A percentile compares a stretch with the other conserved stretches of the same genome.
phyloP scores from a whole-genome alignment of 2,888 invertebrate genomes.

The Rhingia rostrata region DNA sequence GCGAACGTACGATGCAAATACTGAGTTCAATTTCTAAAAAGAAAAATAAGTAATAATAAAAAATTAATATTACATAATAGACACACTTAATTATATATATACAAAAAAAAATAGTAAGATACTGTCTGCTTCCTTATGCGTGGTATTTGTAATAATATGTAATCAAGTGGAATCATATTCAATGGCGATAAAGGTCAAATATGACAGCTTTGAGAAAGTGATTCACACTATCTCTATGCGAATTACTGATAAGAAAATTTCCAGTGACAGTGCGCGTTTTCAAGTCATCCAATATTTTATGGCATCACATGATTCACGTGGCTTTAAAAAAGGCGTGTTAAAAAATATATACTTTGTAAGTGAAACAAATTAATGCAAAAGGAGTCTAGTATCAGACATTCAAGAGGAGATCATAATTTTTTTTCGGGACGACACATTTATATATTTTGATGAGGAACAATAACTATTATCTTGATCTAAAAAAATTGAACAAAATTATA shows the following conservation, averaged over 20 bases:
- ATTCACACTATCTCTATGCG: constrained; percentile 13
- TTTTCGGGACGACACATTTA: too few relatives aligned
- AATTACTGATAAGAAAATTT: constrained; percentile 23
- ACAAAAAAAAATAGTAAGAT: not conserved
- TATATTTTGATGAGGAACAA: too few relatives aligned
- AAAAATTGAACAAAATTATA: too few relatives aligned
- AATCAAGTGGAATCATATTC: constrained; percentile 17
- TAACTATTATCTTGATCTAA: too few relatives aligned
- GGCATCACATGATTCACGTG: constrained; percentile 46
- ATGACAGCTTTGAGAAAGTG: constrained; percentile 31
- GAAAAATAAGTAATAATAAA: constrained; percentile 35
- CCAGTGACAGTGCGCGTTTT: constrained; percentile 15
- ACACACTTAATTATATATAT: not conserved
- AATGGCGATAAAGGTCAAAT: constrained; percentile 25
- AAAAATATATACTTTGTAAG: not conserved
- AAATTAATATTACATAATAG: constrained; percentile 5
- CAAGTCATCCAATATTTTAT: constrained; percentile 3
- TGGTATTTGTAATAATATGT: not conserved
- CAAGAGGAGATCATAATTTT: too few relatives aligned
- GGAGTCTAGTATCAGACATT: too few relatives aligned
- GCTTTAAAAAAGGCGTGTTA: not conserved
- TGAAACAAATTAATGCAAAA: too few relatives aligned
- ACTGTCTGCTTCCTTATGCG: constrained; percentile 17
- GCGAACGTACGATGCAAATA: constrained; percentile 84
- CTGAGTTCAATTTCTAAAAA: constrained; percentile 79